Evolutionary conservation across 2,113 vertebrate genomes (phyloP), one percentile per base, ranked within the genome.

Genomic region (Naja naja): DNA sequence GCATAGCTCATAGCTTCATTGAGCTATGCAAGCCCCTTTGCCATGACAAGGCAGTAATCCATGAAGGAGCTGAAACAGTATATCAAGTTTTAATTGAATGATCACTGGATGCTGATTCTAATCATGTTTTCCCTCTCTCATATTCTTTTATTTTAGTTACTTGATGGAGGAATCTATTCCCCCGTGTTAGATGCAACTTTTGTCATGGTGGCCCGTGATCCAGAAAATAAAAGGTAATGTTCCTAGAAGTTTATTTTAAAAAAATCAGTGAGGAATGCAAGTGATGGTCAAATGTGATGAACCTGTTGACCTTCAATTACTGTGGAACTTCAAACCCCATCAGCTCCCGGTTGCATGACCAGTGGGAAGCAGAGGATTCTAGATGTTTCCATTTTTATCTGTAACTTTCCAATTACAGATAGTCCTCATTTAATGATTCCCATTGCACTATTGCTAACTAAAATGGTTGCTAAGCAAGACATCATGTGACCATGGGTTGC

Each of bases 121-220:
- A 30, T 34, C 91, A 93, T 96, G 0, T 5, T 12, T 93, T 95
- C 89, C 91, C 95, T 88, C 5, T 22, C 34, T 22, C 74, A 22
- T 85, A 30, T 81, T 85, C 95, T 93, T 94, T 89, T 96, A n/a
- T 93, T 93, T 91, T 69, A 98, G 97, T 91, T 97, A 4, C 95
- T 97, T 1, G 96, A 97, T 52, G 98, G 97, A n/a, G 98, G 97
- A n/a, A 95, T 97, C 6, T 99, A 98, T 92, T 96, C 94, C 47
- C 98, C 98, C 0, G 97, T 99, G 89, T 96, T 99, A 94, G 98
- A 99, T 86, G 99, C 99, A 85, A 99, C 99, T 0, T 99, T 99
- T 94, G 99, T 99, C 92, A 99, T 99, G 99, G 99, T 99, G 96
- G 98, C 99, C 69, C 98, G 99, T 89, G 99, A 99, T 96, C 98